phyloP scores from a whole-genome alignment of 2,113 vertebrate genomes.

The Rhynchomys soricoides region DNA sequence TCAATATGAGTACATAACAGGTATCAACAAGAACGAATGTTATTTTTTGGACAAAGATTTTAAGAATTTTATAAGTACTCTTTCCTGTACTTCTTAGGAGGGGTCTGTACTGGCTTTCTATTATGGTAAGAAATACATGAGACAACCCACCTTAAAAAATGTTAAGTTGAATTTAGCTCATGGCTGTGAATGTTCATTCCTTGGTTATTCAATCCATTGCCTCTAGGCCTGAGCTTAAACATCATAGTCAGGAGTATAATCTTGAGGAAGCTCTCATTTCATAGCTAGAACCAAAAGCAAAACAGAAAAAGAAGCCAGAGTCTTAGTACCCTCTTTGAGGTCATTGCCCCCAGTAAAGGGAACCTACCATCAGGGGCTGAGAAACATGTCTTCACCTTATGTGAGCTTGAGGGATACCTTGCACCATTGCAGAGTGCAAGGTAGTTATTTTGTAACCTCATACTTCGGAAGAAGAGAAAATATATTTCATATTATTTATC shows the following conservation, averaged over 20 bases:
- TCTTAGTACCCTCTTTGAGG: too few relatives aligned
- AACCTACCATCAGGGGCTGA: not conserved
- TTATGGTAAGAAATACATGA: not conserved
- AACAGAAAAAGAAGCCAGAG: rapidly evolving
- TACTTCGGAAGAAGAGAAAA: conserved; percentile 18
- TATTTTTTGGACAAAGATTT: not conserved
- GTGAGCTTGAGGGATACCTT: not conserved
- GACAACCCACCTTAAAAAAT: not conserved
- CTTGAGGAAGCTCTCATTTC: not conserved
- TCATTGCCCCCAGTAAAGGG: not conserved
- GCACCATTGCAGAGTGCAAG: not conserved
- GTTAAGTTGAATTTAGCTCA: not conserved
- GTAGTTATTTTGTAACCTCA: not conserved
- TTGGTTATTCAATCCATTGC: not conserved
- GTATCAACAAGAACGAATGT: not conserved
- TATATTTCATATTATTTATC: not conserved
- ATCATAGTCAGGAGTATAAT: not conserved
- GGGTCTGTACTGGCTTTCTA: not conserved
- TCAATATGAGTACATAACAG: not conserved
- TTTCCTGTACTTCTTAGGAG: not conserved
- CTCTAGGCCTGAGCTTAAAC: too few relatives aligned
- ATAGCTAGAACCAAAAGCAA: not conserved
- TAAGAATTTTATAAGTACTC: not conserved
- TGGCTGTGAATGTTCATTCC: not conserved
- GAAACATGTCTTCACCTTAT: not conserved